Percentiles rank a stretch among this genome's conserved stretches.
phyloP scores from a whole-genome alignment of 1,140 invertebrate species.

The Frieseomelitta varia region DNA sequence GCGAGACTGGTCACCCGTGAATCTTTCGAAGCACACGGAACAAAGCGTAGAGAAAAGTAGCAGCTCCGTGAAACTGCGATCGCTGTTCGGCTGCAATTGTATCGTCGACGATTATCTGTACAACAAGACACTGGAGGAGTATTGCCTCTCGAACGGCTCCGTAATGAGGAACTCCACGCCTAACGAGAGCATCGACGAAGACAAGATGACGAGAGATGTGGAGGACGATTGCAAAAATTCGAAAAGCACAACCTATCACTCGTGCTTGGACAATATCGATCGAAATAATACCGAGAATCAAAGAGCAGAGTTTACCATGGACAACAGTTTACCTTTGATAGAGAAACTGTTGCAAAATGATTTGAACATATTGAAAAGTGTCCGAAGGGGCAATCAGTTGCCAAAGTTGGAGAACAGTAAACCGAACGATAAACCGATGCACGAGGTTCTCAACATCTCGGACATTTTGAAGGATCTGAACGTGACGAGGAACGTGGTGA shows the following conservation, averaged over 20 bases:
- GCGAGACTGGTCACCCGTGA: neutral
- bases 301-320: neutral
- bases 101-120: neutral
- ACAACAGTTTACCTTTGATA: neutral
- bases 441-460: neutral
- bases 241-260: neutral
- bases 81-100: slow-evolving; percentile 17
- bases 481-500: neutral
- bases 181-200: neutral
- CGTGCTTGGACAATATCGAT: neutral
- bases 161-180: slow-evolving; percentile 4
- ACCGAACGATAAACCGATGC: neutral
- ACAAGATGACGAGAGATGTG: neutral
- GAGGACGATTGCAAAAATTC: neutral
- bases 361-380: neutral
- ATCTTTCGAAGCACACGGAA: no score
- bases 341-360: neutral
- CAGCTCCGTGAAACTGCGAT: neutral
- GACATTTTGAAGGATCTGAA: neutral
- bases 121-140: neutral
- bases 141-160: neutral
- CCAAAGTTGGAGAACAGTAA: neutral
- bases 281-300: neutral
- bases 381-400: neutral
- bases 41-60: neutral